These are phyloP conservation scores for Clusia tigrina DNA, from an alignment of 2,888 invertebrate species.

Conservation along the genomic window DNA sequence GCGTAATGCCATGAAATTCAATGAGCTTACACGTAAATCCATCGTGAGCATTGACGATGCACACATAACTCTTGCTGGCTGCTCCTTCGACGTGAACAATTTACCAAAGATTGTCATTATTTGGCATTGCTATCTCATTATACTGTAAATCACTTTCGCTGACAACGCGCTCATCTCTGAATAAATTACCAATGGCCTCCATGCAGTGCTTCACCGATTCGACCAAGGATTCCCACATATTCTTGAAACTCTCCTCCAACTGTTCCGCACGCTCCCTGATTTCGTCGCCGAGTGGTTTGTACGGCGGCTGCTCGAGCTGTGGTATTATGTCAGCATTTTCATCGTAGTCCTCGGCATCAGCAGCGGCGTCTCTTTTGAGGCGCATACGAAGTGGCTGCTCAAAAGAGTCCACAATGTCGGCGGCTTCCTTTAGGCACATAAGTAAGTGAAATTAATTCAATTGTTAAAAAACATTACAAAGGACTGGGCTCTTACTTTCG, in stretches of 20 bases:
- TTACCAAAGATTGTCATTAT: too few species aligned
- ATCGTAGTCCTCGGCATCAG: constrained; percentile 41
- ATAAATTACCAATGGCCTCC: constrained; percentile 22
- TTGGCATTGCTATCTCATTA: constrained; percentile 8
- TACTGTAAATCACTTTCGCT: neutral
- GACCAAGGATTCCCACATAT: constrained; percentile 46
- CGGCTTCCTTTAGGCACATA: too few species aligned
- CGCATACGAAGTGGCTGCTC: neutral
- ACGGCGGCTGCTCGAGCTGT: constrained; percentile 28
- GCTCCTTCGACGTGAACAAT: too few species aligned
- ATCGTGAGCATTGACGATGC: too few species aligned
- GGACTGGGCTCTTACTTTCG: neutral
- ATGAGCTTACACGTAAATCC: too few species aligned
- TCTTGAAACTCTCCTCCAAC: constrained; percentile 41
- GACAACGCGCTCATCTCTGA: neutral
- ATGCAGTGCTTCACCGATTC: constrained; percentile 43
- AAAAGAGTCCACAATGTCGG: neutral
- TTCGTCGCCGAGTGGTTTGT: constrained; percentile 35
- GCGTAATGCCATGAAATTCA: too few species aligned
- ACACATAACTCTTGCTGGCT: too few species aligned
- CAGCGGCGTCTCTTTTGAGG: neutral
- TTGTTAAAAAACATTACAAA: neutral
- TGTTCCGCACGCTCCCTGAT: constrained; percentile 37
- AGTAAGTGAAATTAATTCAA: too few species aligned
- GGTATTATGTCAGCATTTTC: constrained; percentile 50